Base-by-base conservation (phyloP, 2,113 vertebrate species). In the Tragelaphus strepsiceros region DNA sequence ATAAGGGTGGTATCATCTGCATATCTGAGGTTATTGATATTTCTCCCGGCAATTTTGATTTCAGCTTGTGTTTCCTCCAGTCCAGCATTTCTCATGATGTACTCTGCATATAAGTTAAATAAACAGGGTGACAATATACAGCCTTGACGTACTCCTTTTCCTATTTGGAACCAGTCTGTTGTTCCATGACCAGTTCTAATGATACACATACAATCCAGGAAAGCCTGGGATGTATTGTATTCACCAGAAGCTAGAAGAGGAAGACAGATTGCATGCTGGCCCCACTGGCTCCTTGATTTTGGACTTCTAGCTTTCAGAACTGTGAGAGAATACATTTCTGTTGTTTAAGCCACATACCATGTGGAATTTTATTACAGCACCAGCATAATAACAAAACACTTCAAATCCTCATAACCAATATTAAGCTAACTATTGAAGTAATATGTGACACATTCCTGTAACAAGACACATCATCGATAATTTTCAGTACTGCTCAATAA, bases 331-430 rank as follows among this genome's bases (percentile, higher is more conserved):
- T 10, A 54, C 8, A 39, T 16, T 54, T 61, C 46, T 74, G 8
- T 12, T 39, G 17, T 62, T 83, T 71, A 59, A 91, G 13, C 19
- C 24, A 28, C 14, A 16, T 2, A 16, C 8, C 39, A 7, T 46
- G 17, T 61, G 7, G 22, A 49, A 1, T 17, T 28, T 39, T 14
- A 12, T n/a, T 39, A 62, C 0, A 7, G 28, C 1, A 39, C 14
- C 12, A 81, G 49, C 26, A 30, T 24, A 83, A 67, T 43, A 71
- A 46, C n/a, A 92, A 12, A 51, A 30, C 32, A 53, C 24, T 7
- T 62, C 46, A 82, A 53, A 91, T 53, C 77, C 5, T 82, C 22
- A 53, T 28, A 28, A 22, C 21, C 53, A 51, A 28, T 77, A 86
- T 77, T 35, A 58, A 30, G 30, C 39, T 74, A 32, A 35, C 15